Evolutionary conservation across 2,113 vertebrate genomes (phyloP).

Genomic region (Cyprinodon variegatus): DNA sequence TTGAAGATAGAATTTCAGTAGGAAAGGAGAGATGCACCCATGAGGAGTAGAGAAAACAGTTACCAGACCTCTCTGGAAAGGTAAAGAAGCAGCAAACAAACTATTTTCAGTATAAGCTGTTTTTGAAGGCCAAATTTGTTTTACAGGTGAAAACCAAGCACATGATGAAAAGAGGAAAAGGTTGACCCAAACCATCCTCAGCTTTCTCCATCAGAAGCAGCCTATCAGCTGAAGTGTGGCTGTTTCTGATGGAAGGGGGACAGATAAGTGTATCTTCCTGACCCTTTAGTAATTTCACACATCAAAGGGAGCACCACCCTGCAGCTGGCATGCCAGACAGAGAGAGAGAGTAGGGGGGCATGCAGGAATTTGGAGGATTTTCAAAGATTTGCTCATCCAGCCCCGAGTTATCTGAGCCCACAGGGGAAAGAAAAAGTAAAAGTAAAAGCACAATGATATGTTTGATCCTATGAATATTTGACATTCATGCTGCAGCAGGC

Average conservation of each 20-base stretch:
- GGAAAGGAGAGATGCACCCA: neutral
- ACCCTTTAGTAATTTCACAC: constrained; percentile 71
- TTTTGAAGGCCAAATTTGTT: constrained; percentile 42
- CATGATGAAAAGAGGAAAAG: constrained; percentile 6
- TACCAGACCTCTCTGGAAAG: constrained; percentile 37
- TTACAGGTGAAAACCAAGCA: constrained; percentile 39
- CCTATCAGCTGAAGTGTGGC: constrained; percentile 60
- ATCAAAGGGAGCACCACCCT: constrained; percentile 72
- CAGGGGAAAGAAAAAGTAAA: constrained; percentile 62
- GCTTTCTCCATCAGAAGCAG: constrained; percentile 69
- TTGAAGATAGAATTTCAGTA: constrained; percentile 34
- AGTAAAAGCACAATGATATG: constrained; percentile 77
- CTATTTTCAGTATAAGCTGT: constrained; percentile 67
- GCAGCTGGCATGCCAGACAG: constrained; percentile 45
- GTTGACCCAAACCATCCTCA: constrained; percentile 46
- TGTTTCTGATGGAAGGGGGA: constrained; percentile 55
- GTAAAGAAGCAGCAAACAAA: constrained; percentile 32
- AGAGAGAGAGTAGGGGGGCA: constrained; percentile 29
- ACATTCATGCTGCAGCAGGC: constrained; percentile 71
- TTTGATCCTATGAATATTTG: constrained; percentile 81
- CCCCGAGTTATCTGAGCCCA: constrained; percentile 74
- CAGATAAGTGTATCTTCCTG: constrained; percentile 60
- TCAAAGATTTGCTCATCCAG: constrained; percentile 74
- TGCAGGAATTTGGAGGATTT: constrained; percentile 72
- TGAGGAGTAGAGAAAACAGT: neutral